Evolutionary conservation across 2,888 invertebrate species (phyloP), one percentile per base, ranked within the genome.

Genomic region (Conus canariensis): DNA sequence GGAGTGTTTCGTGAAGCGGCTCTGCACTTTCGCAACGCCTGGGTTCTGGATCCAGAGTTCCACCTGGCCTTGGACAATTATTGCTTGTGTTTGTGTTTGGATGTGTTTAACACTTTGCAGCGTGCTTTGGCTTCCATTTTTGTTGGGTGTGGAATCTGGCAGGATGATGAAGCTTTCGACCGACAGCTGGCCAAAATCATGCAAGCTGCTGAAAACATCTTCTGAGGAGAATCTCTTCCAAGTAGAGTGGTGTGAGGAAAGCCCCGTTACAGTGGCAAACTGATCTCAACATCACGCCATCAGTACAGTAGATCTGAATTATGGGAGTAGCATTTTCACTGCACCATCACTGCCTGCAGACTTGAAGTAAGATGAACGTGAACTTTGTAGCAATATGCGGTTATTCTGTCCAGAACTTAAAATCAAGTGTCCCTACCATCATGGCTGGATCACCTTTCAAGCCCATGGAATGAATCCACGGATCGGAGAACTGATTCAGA

Each of bases 1-100:
- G 93, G 91, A 22, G 91, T 96, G 88, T 95, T 94, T 91, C 93
- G 94, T 30, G 95, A 96, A 90, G 96, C 96, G 1, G 95, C 95
- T 5, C 92, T 93, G 74, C 93, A 93, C 85, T 96, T 96, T 90
- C 90, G 90, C n/a, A 93, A 93, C 45, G 95, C 96, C 9, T 92
- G 94, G 67, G 91, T 90, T 22, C 91, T 94, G 80, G 94, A 95
- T 87, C 94, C 93, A 45, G 95, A 95, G 83, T 95, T 95, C 89
- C 93, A 94, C 56, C 92, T 95, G 22, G 95, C 95, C 12, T 91
- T 93, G 80, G 94, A 94, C 91, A 96, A 96, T 92, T 95, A 93
- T 90, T 95, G 95, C 91, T 93, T 95, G 58, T 95, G 95, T 92
- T 90, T 95, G 87, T 93, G 94, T 88, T 92, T 95, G 12, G 90